These are phyloP conservation scores for Torymus texanus DNA, from an alignment of 2,888 invertebrate genomes.

Conservation along the genomic window DNA sequence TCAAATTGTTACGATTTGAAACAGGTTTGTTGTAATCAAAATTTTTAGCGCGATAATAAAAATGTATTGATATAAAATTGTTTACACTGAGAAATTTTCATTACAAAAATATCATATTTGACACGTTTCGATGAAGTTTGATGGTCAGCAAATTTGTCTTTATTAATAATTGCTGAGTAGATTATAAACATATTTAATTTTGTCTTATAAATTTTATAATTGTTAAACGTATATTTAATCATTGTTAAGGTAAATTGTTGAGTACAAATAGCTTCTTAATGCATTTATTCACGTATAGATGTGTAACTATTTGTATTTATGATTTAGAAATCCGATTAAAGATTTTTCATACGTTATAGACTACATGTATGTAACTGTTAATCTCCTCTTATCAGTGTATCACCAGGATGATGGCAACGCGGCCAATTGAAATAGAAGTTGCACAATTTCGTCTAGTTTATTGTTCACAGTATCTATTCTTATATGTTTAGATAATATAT, in stretches of 20 bases:
- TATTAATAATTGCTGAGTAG: slow-evolving; percentile 16
- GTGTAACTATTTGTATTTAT: no score
- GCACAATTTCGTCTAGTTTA: no score
- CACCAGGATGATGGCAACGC: no score
- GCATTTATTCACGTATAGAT: background rate
- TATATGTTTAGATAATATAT: no score
- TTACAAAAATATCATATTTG: slow-evolving; percentile 2
- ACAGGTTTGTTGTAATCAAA: background rate
- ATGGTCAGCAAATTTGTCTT: slow-evolving; percentile 10
- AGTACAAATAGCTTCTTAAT: slow-evolving; percentile 19
- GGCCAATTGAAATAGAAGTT: no score
- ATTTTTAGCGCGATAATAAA: slow-evolving; percentile 17
- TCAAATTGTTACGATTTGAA: background rate
- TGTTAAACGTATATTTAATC: background rate
- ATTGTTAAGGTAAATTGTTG: background rate
- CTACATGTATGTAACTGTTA: no score
- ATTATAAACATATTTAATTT: slow-evolving; percentile 10
- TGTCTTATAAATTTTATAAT: slow-evolving; percentile 16
- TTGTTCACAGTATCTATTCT: no score
- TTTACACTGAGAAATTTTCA: slow-evolving; percentile 34
- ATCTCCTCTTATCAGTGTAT: no score
- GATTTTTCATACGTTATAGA: no score
- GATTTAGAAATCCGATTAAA: no score
- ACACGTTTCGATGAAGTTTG: background rate
- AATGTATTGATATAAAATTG: background rate